Evolutionary conservation across 1,140 invertebrate genomes (phyloP), one percentile per base, ranked within the genome.

Genomic region (Brachionus koreanus): DNA sequence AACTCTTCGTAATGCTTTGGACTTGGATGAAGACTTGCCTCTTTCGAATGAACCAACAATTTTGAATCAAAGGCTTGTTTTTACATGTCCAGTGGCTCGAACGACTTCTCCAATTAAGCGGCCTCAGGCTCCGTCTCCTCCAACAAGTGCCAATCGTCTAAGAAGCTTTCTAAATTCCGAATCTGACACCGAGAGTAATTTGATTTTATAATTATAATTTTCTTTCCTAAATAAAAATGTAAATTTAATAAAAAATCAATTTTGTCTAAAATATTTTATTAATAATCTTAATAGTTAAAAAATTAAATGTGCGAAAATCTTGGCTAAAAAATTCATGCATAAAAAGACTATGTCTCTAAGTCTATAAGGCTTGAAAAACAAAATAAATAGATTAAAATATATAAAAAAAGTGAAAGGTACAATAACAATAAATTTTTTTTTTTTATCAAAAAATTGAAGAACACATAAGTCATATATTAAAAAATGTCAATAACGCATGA

Each of bases 11-110:
- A 82, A 69, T 52, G 43, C 57, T 19, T 67, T 82, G 35, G 79
- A 82, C 35, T 19, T 82, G 13, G 79, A 82, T 23, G 79, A 82
- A 67, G 79, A 82, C 35, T 67, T 82, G 19, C 79, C 79, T 1
- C n/a, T 65, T 12, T 42, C 65, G 10, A 82, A 46, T 69, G 57
- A 65, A 35, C 9, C 57, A 9, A 46, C 3, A 16, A 9, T 2
- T 3, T 5, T 42, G 42, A 79, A 79, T 33, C 79, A 65, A 16
- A n/a, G 57, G 9, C n/a, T 65, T 7, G 23, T 65, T 49, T 82
- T 25, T 52, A 82, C 79, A 19, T 82, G 57, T 19, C 79, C 79
- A 0, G 61, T 37, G n/a, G 37, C 63, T 52, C 57, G 79, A n/a
- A 42, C 43, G 5, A 67, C 67, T 37, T 82, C 79, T 16, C 79